Evolutionary conservation across 2,797 vertebrate genomes (phyloP), one percentile per base, ranked within the genome.

Genomic region (Poeciliopsis paucimaculata): DNA sequence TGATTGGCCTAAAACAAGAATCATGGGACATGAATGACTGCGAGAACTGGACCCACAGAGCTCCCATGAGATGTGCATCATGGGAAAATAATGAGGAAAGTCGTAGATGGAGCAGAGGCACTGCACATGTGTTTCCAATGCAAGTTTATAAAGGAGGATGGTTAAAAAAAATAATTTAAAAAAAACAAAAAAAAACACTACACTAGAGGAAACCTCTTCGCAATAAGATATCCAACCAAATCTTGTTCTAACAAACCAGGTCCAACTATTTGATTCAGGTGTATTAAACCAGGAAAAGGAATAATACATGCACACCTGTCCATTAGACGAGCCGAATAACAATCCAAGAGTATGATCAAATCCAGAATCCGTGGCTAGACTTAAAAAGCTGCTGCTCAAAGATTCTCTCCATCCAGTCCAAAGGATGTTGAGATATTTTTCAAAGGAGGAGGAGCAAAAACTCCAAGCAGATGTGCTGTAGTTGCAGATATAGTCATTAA

Each of bases 1-100:
- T 94, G 94, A 91, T 89, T 84, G 68, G 79, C 68, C 75, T 82
- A 77, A 93, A 95, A 96, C 86, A 72, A 90, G 91, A 95, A 92
- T 95, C 96, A 96, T 92, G 94, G 86, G 95, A 95, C 87, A 75
- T 34, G 57, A 72, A 77, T 84, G 76, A 84, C 77, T 45, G 43
- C 66, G 62, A 71, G 5, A 3, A 76, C 79, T 49, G 51, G 53
- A 34, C 70, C 77, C 78, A 73, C 74, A 72, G 77, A 86, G 79
- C 82, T 89, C 81, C 76, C 86, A 87, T 83, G 81, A 84, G 66
- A 85, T 28, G 64, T 82, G 86, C 82, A 90, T 87, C 78, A 83
- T 82, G 87, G 83, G 79, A 85, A 82, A 89, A 85, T 64, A 84
- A 75, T 71, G 77, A 73, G 75, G 68, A 72, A 45, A 31, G 9